These are phyloP conservation scores for Oncorhynchus nerka DNA, from an alignment of 2,113 vertebrate species.

Conservation along the genomic window DNA sequence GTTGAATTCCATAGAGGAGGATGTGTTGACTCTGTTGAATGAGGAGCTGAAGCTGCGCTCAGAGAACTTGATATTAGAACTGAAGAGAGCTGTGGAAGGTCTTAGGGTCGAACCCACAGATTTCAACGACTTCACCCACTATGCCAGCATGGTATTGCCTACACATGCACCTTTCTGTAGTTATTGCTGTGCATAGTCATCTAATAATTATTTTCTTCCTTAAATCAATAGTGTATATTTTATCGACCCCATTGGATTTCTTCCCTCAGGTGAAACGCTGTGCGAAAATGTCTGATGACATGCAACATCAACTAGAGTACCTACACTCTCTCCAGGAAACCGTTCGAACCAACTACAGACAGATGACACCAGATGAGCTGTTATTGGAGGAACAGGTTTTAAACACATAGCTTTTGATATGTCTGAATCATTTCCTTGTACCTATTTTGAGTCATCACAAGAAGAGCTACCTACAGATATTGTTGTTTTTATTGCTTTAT, in stretches of 20 bases:
- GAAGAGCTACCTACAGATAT: too few species aligned
- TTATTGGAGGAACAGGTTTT: constrained; percentile 70
- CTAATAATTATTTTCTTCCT: background rate
- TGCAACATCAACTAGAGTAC: constrained; percentile 67
- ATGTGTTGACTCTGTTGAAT: constrained; percentile 61
- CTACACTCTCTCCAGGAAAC: constrained; percentile 69
- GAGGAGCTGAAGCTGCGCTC: constrained; percentile 59
- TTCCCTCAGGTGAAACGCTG: constrained; percentile 70
- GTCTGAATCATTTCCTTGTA: too few species aligned
- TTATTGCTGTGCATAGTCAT: background rate
- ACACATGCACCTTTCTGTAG: background rate
- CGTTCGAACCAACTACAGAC: constrained; percentile 53
- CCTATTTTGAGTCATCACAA: too few species aligned
- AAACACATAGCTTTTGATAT: too few species aligned
- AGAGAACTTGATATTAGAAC: constrained; percentile 60
- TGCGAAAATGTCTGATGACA: constrained; percentile 45
- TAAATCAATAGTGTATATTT: background rate
- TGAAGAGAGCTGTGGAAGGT: constrained; percentile 53
- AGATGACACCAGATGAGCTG: constrained; percentile 59
- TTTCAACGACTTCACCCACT: constrained; percentile 63
- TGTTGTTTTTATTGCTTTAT: too few species aligned
- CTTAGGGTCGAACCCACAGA: constrained; percentile 62
- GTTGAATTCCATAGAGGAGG: constrained; percentile 59
- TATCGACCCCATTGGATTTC: background rate
- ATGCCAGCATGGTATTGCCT: constrained; percentile 67